Evolutionary conservation across 2,888 invertebrate species (phyloP).

Genomic region (Poecilobothrus nobilitatus): DNA sequence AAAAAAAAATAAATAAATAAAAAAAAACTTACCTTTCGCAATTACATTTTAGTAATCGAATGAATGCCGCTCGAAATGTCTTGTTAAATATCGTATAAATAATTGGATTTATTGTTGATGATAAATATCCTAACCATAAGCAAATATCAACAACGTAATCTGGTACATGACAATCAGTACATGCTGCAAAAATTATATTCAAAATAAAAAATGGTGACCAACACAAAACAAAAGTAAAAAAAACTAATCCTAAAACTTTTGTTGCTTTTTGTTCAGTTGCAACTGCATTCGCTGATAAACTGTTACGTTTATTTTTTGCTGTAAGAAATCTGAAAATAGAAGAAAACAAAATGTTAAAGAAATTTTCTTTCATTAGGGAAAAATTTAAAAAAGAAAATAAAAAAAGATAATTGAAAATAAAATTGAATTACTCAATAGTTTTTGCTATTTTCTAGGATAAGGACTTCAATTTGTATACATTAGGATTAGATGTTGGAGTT

Average conservation of each 20-base stretch:
- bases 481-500: too few relatives aligned
- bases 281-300: conserved; percentile 68
- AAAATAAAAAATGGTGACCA: conserved; percentile 90
- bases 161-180: conserved; percentile 69
- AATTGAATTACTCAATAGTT: too few relatives aligned
- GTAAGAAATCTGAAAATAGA: conserved; percentile 54
- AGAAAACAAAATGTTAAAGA: too few relatives aligned
- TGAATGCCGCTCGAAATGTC: conserved; percentile 78
- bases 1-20: too few relatives aligned
- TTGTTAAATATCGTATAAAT: conserved; percentile 90
- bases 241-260: conserved; percentile 76
- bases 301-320: conserved; percentile 60
- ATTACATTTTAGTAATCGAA: conserved; percentile 63
- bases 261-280: conserved; percentile 94
- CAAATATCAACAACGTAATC: conserved; percentile 63
- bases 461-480: too few relatives aligned
- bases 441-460: too few relatives aligned
- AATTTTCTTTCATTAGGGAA: too few relatives aligned
- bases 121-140: conserved; percentile 86
- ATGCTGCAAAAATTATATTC: conserved; percentile 79
- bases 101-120: conserved; percentile 87
- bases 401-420: too few relatives aligned
- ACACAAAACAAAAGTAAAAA: conserved; percentile 85
- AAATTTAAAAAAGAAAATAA: neutral
- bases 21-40: conserved; percentile 57